A percentile compares a stretch with the other conserved stretches of the same genome.
Evolutionary conservation across 1,140 invertebrate species (phyloP).

Genomic region (Chironomus tepperi): DNA sequence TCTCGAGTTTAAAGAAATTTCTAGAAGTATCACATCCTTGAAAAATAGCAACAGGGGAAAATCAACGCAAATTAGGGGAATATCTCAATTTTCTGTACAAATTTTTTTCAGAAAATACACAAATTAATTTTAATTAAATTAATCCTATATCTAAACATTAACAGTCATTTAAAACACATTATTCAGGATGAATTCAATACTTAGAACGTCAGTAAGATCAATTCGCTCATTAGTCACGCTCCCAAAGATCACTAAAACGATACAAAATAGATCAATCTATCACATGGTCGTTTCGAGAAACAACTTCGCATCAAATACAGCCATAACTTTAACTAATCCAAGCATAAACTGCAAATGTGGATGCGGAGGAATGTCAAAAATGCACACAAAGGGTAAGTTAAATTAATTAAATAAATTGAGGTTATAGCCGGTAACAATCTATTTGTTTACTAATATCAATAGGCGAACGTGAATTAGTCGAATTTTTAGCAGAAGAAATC

Average conservation of each 20-base stretch:
- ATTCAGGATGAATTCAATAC: conserved; percentile 54
- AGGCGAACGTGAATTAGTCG: conserved; percentile 78
- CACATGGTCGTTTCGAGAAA: conserved; percentile 26
- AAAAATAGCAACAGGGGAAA: too few relatives aligned
- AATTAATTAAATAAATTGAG: conserved; percentile 25
- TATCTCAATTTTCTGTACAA: too few relatives aligned
- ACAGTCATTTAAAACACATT: neutral
- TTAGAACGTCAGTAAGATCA: conserved; percentile 40
- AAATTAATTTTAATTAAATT: too few relatives aligned
- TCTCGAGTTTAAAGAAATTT: too few relatives aligned
- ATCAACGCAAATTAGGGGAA: too few relatives aligned
- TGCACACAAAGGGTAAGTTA: conserved; percentile 60
- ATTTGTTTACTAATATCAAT: conserved; percentile 29
- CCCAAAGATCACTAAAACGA: conserved; percentile 31
- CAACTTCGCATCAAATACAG: conserved; percentile 29
- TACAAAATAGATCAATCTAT: neutral
- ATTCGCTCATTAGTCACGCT: conserved; percentile 39
- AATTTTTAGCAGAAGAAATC: conserved; percentile 84
- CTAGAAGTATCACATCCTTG: too few relatives aligned
- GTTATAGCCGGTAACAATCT: conserved; percentile 25
- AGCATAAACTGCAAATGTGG: conserved; percentile 51
- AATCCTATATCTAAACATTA: too few relatives aligned
- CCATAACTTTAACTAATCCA: conserved; percentile 38
- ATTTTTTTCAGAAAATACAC: too few relatives aligned
- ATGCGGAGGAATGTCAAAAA: conserved; percentile 44